Base-by-base conservation (phyloP, 2,888 invertebrate species). In the Bembecia ichneumoniformis region DNA sequence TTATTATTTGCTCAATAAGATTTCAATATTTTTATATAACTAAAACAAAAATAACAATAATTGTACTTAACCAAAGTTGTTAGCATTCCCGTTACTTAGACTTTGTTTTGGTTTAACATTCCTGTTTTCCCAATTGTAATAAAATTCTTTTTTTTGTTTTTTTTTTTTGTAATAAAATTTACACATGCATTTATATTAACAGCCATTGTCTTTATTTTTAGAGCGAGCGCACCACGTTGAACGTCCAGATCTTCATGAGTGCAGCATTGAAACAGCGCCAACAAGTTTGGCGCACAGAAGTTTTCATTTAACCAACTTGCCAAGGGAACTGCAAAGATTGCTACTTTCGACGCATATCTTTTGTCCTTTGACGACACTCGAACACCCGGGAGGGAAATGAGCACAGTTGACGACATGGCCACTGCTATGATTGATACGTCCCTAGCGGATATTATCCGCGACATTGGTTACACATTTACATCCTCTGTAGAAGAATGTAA, bases 381-480 rank as follows among this genome's bases (percentile, higher is more conserved):
- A 82, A 86, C 90, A 63, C 89, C 91, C 51, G 88, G 90, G 54
- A 89, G 89, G 70, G 87, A 87, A 73, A 90, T 91, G 90, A 89
- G 90, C 61, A 88, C 90, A 62, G 89, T 89, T 62, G 90, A 86
- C 77, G 91, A 89, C 74, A 89, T 87, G 87, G 75, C 87, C 59
- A 73, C 83, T 53, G 88, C 88, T 75, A 88, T 88, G 81, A 93
- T 91, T 91, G 94, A 93, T 63, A 92, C 91, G 71, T 91, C 94
- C 55, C 84, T 96, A 71, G 93, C 96, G 57, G 97, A 97, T 71
- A 90, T 97, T 68, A 92, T 98, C 66, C 91, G 94, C 74, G 98
- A 99, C 83, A 91, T 98, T 70, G 97, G 98, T 49, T 97, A 96
- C 82, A 89, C 91, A 59, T 97, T 97, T 74, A 98, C 97, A 50